Evolutionary conservation across 2,797 vertebrate species (phyloP), one percentile per base, ranked within the genome.

Genomic region (Acipenser oxyrinchus): DNA sequence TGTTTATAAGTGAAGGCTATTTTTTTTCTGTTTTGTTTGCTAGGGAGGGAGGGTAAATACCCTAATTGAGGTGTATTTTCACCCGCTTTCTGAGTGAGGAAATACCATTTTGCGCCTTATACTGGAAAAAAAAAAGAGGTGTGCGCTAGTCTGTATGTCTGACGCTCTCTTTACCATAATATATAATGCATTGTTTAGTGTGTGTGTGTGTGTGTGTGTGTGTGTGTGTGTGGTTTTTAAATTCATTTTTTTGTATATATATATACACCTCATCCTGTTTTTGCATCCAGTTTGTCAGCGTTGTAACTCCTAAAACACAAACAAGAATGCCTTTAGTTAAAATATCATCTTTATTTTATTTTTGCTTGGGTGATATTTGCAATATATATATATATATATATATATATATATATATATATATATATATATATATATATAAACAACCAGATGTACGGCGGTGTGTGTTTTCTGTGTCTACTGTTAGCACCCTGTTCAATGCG

Each of bases 31-130:
- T 18, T 18, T 18, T 18, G 18, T 18, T 18, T 18, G 18, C 18
- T 18, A 18, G 1, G 18, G 18, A 18, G 1, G 18, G 18, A 18
- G 18, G 18, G 18, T 18, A 18, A 18, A 18, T 18, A 18, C 18
- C 18, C 18, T 84, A 90, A 88, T 88, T 91, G 88, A 89, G 87
- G 79, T 80, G 81, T 79, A 75, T 82, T 79, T 70, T 77, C 77
- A 74, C 77, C 68, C 74, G 73, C 73, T 77, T 78, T 76, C 70
- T 60, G 63, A 70, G 76, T 72, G 76, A 75, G 74, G 64, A 57
- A 74, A 74, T 66, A 79, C 68, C 63, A 74, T 70, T 70, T 69
- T 73, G 74, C 66, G 69, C 76, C 70, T 61, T 60, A 68, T 18
- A n/a, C n/a, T n/a, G n/a, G n/a, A 15, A 64, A 18, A 18, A 18